Conservation (phyloP, 2,797 vertebrate species). For the Vultur gryphus region DNA sequence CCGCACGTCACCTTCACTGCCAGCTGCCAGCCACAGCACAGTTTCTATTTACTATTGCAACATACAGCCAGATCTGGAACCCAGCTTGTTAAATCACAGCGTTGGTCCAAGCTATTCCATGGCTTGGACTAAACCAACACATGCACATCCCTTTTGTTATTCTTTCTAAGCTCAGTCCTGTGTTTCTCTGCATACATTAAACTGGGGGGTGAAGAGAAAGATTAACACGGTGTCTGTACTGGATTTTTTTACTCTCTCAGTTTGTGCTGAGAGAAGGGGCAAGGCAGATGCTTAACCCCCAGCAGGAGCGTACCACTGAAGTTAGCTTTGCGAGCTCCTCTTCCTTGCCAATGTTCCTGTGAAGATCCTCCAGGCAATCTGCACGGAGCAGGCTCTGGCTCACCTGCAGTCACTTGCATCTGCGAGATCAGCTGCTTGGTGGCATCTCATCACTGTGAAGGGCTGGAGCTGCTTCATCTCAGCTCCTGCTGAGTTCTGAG, state of each 20-base stretch:
- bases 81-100: not conserved
- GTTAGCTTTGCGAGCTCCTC: not conserved
- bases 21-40: conserved; percentile 9
- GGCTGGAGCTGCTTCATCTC: conserved; percentile 45
- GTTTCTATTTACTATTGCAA: not conserved
- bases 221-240: not conserved
- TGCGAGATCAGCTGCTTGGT: conserved; percentile 22
- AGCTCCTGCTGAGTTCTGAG: conserved; percentile 34
- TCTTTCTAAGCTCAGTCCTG: not conserved
- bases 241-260: not conserved
- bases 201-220: not conserved
- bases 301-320: not conserved
- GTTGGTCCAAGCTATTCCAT: not conserved
- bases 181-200: not conserved
- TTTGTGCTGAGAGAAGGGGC: not conserved
- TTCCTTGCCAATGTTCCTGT: conserved; percentile 29
- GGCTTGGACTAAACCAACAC: not conserved
- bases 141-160: not conserved
- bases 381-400: not conserved
- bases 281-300: conserved; percentile 38
- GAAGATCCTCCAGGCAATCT: conserved; percentile 45
- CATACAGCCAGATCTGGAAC: not conserved
- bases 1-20: not conserved
- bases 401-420: conserved; percentile 25
- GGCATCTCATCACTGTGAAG: not conserved